Conservation (phyloP, 2,113 vertebrate species). For the Podocnemis expansa region DNA sequence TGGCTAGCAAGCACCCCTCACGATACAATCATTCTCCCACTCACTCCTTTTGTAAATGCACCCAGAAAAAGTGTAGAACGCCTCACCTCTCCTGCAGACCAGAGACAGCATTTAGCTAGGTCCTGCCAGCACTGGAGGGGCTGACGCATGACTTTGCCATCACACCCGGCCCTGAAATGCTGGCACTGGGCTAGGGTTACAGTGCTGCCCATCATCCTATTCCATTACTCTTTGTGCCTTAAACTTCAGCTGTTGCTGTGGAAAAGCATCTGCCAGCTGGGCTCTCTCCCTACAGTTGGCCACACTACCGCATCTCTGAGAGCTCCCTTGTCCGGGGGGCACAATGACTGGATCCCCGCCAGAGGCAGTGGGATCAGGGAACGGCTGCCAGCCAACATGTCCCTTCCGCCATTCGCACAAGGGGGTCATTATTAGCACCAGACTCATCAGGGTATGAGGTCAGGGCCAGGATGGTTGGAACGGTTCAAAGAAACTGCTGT, state of each 20-base stretch:
- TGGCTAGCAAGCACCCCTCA: not conserved
- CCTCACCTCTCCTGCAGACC: not conserved
- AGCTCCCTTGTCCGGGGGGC: not conserved
- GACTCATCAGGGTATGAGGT: accelerated
- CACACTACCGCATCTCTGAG: not conserved
- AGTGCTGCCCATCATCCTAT: not conserved
- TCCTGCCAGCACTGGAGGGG: not conserved
- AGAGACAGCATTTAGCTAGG: not conserved
- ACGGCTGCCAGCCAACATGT: not conserved
- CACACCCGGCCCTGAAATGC: not conserved
- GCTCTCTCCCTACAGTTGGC: accelerated
- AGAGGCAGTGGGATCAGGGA: not conserved
- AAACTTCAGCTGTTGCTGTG: accelerated
- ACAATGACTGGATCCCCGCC: not conserved
- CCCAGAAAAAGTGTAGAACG: not conserved
- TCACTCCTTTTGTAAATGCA: not conserved
- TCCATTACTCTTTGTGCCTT: constrained; percentile 39
- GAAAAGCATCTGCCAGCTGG: not conserved
- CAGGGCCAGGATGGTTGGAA: accelerated
- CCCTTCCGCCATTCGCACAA: not conserved
- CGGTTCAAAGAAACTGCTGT: not conserved
- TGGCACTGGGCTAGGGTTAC: not conserved
- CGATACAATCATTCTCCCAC: not conserved
- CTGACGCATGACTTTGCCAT: not conserved
- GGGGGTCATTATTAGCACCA: not conserved